These are phyloP conservation scores for Fragum sueziense DNA, from an alignment of 2,888 invertebrate genomes.

Conservation along the genomic window DNA sequence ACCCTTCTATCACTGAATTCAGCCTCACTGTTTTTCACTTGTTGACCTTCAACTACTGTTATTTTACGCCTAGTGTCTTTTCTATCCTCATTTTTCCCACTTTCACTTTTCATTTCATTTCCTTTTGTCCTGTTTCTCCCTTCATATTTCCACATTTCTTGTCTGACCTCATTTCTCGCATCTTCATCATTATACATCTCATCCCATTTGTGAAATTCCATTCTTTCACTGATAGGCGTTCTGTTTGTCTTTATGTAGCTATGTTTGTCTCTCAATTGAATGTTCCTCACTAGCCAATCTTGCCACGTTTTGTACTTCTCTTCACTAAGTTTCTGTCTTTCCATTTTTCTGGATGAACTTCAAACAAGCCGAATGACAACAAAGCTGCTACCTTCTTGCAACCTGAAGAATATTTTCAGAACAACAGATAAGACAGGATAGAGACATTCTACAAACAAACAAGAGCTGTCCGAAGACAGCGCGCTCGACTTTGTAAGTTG, in stretches of 20 bases:
- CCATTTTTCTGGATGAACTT: too few relatives aligned
- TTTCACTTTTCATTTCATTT: too few relatives aligned
- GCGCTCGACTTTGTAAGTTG: too few relatives aligned
- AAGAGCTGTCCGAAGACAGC: too few relatives aligned
- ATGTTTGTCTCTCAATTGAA: not conserved
- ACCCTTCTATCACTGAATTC: not conserved
- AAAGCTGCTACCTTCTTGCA: too few relatives aligned
- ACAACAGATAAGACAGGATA: too few relatives aligned
- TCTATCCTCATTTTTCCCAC: not conserved
- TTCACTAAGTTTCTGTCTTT: not conserved
- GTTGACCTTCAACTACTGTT: not conserved
- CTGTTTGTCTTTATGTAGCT: not conserved
- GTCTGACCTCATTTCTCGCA: not conserved
- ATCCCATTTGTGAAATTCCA: not conserved
- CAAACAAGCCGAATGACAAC: too few relatives aligned
- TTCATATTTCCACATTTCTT: too few relatives aligned
- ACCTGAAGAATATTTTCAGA: too few relatives aligned
- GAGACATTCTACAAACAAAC: too few relatives aligned
- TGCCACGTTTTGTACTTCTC: not conserved
- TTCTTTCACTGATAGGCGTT: not conserved
- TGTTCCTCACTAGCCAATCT: not conserved
- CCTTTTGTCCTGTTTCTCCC: too few relatives aligned
- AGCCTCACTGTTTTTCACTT: not conserved
- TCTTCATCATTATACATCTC: not conserved
- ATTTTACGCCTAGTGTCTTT: not conserved